phyloP scores from a whole-genome alignment of 2,797 vertebrate species.

The Sternotherus odoratus region DNA sequence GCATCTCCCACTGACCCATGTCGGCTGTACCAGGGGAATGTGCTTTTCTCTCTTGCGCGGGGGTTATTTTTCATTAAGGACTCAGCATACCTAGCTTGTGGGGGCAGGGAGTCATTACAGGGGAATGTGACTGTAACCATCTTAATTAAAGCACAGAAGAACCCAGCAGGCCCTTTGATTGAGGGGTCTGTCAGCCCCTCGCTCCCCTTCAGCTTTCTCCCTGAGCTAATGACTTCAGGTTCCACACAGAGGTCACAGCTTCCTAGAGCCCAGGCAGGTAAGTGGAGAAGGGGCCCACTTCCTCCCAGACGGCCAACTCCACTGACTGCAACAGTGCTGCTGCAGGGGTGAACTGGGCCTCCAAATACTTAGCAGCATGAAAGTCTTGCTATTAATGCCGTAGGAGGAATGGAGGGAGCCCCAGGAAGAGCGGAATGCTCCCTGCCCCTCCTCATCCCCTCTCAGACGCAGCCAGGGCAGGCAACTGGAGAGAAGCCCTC shows the following conservation, averaged over 20 bases:
- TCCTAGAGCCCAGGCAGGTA: neutral
- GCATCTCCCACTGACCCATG: neutral
- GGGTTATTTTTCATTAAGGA: neutral
- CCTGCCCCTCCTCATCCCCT: rapidly evolving
- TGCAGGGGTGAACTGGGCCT: neutral
- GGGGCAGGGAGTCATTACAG: neutral
- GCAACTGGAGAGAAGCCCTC: neutral
- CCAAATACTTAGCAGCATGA: neutral
- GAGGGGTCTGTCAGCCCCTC: rapidly evolving
- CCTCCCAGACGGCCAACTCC: neutral
- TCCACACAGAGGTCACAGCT: neutral
- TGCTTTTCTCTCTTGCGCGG: neutral
- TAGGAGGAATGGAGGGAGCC: neutral
- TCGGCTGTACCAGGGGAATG: neutral
- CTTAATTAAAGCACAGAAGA: neutral
- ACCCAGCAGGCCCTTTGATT: neutral
- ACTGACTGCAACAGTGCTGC: neutral
- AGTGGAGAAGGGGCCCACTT: neutral
- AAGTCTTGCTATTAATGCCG: neutral
- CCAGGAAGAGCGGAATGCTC: neutral
- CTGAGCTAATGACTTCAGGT: rapidly evolving
- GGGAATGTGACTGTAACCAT: neutral
- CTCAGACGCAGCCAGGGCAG: neutral
- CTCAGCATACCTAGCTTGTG: neutral
- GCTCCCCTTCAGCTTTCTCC: neutral